Evolutionary conservation across 2,113 vertebrate species (phyloP).

Genomic region (Chloropsis hardwickii): DNA sequence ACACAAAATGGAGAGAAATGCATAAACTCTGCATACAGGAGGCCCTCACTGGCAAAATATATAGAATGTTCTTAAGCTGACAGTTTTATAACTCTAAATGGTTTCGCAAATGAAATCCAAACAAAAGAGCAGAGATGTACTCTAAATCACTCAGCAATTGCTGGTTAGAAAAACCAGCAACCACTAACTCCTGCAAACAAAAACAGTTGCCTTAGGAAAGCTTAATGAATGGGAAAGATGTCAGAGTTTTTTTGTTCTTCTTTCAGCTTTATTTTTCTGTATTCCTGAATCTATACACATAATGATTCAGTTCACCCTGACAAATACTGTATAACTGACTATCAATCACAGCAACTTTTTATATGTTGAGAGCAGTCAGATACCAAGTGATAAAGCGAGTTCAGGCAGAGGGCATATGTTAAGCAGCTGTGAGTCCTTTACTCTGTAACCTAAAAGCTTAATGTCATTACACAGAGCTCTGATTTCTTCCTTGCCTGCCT

Average conservation of each 20-base stretch:
- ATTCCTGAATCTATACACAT: not conserved
- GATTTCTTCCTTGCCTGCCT: conserved; percentile 16
- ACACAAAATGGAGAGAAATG: not conserved
- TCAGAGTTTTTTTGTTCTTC: not conserved
- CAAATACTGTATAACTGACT: not conserved
- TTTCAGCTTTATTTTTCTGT: not conserved
- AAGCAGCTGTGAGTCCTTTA: conserved; percentile 56
- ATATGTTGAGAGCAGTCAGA: conserved; percentile 33
- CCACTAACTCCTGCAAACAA: conserved; percentile 25
- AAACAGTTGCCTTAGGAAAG: not conserved
- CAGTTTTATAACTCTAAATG: conserved; percentile 56
- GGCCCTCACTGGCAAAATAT: not conserved
- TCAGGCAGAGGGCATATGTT: conserved; percentile 63
- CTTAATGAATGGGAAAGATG: not conserved
- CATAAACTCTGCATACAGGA: not conserved
- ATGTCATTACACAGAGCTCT: conserved; percentile 7
- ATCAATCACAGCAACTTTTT: conserved; percentile 39
- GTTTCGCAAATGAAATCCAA: conserved; percentile 52
- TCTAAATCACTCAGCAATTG: conserved; percentile 57
- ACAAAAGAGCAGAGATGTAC: conserved; percentile 28
- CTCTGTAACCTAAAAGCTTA: conserved; percentile 11
- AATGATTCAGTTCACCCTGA: not conserved
- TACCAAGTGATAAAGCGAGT: conserved; percentile 46
- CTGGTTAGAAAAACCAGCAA: conserved; percentile 33
- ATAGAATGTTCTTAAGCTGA: conserved; percentile 35